phyloP scores from a whole-genome alignment of 1,140 invertebrate genomes.

The Hirudo medicinalis region DNA sequence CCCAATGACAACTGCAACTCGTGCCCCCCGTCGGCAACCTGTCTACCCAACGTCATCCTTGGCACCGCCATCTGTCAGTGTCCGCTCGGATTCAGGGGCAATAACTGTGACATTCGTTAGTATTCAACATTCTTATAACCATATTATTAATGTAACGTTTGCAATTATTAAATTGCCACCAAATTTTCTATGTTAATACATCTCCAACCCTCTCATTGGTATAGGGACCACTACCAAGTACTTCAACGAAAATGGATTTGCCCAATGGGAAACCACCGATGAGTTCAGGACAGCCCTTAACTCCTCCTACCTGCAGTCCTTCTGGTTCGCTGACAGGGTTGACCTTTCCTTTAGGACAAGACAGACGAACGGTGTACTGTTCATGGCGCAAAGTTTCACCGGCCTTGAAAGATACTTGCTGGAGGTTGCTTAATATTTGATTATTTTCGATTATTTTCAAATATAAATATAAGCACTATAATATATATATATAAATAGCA shows the following conservation, averaged over 20 bases:
- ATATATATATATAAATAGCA: too few species aligned
- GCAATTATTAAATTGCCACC: too few species aligned
- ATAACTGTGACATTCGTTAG: conserved; percentile 56
- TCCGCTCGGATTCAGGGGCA: conserved; percentile 56
- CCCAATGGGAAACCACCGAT: conserved; percentile 85
- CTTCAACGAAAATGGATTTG: conserved; percentile 63
- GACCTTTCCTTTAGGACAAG: conserved; percentile 81
- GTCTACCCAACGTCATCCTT: conserved; percentile 51
- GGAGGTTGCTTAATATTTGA: conserved; percentile 9
- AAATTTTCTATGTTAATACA: neutral
- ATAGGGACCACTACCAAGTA: conserved; percentile 51
- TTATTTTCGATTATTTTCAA: neutral
- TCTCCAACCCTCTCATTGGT: conserved; percentile 29
- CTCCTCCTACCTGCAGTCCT: neutral
- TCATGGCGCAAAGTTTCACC: conserved; percentile 57
- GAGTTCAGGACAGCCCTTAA: conserved; percentile 33
- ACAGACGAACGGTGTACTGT: conserved; percentile 55
- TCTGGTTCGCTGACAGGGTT: conserved; percentile 47
- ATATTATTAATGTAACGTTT: too few species aligned
- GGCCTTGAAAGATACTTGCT: conserved; percentile 55
- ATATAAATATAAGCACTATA: too few species aligned
- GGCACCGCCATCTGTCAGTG: conserved; percentile 44
- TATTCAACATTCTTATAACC: neutral
- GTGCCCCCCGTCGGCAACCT: conserved; percentile 59
- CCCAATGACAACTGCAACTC: conserved; percentile 51